These are phyloP conservation scores for Hecatera dysodea DNA, from an alignment of 2,888 invertebrate genomes.

Conservation along the genomic window DNA sequence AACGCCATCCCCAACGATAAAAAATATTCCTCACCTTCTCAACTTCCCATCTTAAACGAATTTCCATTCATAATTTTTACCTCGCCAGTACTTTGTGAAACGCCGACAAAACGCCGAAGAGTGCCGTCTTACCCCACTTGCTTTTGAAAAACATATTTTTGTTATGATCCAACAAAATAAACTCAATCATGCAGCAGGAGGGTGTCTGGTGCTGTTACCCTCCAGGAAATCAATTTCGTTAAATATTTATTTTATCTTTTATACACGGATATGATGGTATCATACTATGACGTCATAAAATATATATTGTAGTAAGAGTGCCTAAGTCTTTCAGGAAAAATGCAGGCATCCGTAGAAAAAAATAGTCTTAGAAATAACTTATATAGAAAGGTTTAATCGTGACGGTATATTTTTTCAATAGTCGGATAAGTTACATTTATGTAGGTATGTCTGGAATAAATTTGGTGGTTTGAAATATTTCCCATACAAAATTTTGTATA, in stretches of 20 bases:
- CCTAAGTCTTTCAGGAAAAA: background rate
- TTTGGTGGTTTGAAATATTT: no score
- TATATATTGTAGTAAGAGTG: slow-evolving; percentile 1
- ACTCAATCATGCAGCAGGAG: slow-evolving; percentile 79
- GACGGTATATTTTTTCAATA: no score
- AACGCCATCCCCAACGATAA: background rate
- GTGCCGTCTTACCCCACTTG: slow-evolving; percentile 44
- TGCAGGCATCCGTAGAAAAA: background rate
- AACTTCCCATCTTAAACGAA: slow-evolving; percentile 28
- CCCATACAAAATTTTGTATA: no score
- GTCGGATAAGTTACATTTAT: no score
- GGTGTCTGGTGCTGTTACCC: slow-evolving; percentile 62
- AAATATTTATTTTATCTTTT: slow-evolving; percentile 69
- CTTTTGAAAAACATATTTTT: slow-evolving; percentile 72
- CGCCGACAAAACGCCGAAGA: slow-evolving; percentile 50
- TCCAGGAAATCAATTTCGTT: slow-evolving; percentile 71
- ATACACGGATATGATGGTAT: slow-evolving; percentile 34
- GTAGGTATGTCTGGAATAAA: no score
- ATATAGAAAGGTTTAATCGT: no score
- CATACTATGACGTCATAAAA: slow-evolving; percentile 32
- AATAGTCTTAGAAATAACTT: background rate
- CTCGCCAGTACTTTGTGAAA: slow-evolving; percentile 49
- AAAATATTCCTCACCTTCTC: slow-evolving; percentile 14
- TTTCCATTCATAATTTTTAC: slow-evolving; percentile 54
- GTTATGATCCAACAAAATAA: slow-evolving; percentile 79